These are phyloP conservation scores for Camponotus pennsylvanicus DNA, from an alignment of 1,140 invertebrate genomes.

Conservation along the genomic window DNA sequence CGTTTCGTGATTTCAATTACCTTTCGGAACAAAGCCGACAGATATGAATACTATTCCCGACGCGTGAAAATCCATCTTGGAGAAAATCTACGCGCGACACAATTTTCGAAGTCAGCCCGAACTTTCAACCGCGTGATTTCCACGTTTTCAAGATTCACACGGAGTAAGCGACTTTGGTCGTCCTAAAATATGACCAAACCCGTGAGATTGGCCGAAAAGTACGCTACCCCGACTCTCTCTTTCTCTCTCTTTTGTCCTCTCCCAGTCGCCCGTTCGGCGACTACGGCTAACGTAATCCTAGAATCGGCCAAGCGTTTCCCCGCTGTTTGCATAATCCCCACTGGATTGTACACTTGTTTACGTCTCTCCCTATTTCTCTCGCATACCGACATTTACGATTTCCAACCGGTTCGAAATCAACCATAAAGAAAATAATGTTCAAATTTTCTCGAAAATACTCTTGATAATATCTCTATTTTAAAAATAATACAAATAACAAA, in stretches of 20 bases:
- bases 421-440: background rate
- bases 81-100: conserved; percentile 34
- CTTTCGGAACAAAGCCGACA: conserved; percentile 27
- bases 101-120: conserved; percentile 37
- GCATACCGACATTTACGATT: conserved; percentile 6
- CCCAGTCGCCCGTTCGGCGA: conserved; percentile 36
- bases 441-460: background rate
- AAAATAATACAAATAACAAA: background rate
- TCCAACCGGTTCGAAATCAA: background rate
- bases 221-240: conserved; percentile 1
- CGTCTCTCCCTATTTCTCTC: conserved; percentile 43
- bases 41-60: conserved; percentile 33
- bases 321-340: conserved; percentile 58
- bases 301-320: conserved; percentile 54
- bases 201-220: conserved; percentile 53
- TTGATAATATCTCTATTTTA: background rate
- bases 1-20: conserved; percentile 31
- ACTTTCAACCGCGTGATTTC: conserved; percentile 50
- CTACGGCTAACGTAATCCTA: conserved; percentile 45
- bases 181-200: conserved; percentile 47
- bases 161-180: conserved; percentile 49
- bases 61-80: conserved; percentile 37
- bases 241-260: background rate
- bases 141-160: conserved; percentile 39
- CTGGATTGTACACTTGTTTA: conserved; percentile 63